phyloP scores from a whole-genome alignment of 1,140 invertebrate species.

The honey bee (Apis mellifera) region Amel_HAv3.1 CM009945.2:5028001-5028500 shows the following conservation, averaged over 20 bases:
- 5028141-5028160: not conserved
- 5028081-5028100: not conserved
- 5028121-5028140: too few relatives aligned
- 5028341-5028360: conserved; percentile 11
- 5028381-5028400: not conserved
- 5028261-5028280: not conserved
- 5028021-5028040: not conserved
- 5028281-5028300: not conserved
- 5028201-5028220: not conserved
- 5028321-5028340: not conserved
- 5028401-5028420: conserved; percentile 34
- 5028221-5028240: not conserved
- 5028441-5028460: too few relatives aligned
- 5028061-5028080: not conserved
- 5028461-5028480: too few relatives aligned
- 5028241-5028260: not conserved
- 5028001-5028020: not conserved
- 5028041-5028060: conserved; percentile 20
- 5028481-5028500: too few relatives aligned
- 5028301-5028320: not conserved
- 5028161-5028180: not conserved
- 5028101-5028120: not conserved
- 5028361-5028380: not conserved
- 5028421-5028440: not conserved
- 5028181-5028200: not conserved